Conservation (phyloP, 2,888 invertebrate species). For the Drosophila affinis region DNA sequence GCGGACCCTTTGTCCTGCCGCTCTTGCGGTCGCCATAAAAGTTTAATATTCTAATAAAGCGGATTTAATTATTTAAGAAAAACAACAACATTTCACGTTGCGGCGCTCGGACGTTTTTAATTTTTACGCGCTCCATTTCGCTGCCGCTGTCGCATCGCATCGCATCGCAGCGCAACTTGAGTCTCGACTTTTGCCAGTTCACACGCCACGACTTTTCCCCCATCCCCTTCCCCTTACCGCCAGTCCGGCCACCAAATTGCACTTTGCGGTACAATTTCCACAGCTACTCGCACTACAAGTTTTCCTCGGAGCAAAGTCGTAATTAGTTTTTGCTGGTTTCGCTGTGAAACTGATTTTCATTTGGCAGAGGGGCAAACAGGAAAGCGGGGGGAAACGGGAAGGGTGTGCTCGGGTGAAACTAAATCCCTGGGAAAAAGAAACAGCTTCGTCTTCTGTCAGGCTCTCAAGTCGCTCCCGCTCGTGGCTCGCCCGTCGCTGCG, state of each 20-base stretch:
- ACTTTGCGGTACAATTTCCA: conserved; percentile 72
- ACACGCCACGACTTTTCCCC: conserved; percentile 31
- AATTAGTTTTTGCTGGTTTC: conserved; percentile 72
- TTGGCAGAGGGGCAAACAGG: conserved; percentile 5
- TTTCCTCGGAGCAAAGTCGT: conserved; percentile 57
- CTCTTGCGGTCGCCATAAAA: conserved; percentile 48
- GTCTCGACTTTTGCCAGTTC: conserved; percentile 32
- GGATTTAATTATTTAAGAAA: conserved; percentile 59
- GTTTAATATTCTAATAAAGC: conserved; percentile 61
- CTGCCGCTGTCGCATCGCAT: conserved; percentile 14
- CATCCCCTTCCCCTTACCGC: no score
- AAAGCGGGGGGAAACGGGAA: not conserved
- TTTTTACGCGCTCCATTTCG: conserved; percentile 54
- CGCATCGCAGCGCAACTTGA: conserved; percentile 25
- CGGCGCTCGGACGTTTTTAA: conserved; percentile 43
- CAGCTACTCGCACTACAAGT: conserved; percentile 47
- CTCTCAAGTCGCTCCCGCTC: conserved; percentile 12
- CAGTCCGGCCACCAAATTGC: conserved; percentile 56
- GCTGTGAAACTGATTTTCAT: conserved; percentile 66
- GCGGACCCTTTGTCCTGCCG: conserved; percentile 26
- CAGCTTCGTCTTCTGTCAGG: conserved; percentile 71
- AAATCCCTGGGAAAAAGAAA: conserved; percentile 44
- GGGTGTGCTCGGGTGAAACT: conserved; percentile 27
- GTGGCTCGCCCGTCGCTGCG: no score
- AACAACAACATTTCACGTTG: conserved; percentile 40